Conservation (phyloP, 2,888 invertebrate species). For the Mycalesis mineus region DNA sequence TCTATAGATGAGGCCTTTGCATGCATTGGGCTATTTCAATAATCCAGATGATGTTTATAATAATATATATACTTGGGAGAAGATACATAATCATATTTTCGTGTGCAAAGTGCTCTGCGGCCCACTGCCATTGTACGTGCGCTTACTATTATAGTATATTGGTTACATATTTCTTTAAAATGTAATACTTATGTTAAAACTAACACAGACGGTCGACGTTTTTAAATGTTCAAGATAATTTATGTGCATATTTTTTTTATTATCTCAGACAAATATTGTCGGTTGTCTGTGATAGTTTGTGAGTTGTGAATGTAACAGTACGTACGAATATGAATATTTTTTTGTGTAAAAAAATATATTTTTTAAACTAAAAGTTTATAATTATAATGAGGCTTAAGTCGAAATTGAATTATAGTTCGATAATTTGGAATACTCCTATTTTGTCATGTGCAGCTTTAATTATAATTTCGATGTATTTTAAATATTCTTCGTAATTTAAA, state of each 20-base stretch:
- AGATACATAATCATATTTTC: too few species aligned
- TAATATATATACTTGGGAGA: too few species aligned
- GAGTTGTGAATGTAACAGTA: background rate
- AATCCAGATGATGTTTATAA: too few species aligned
- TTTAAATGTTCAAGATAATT: background rate
- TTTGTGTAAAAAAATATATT: background rate
- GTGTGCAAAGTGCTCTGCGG: background rate
- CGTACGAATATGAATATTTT: background rate
- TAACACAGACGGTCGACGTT: background rate
- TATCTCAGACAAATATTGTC: background rate
- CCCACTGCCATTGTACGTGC: background rate
- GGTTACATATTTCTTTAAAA: constrained; percentile 41
- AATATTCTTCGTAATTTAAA: background rate
- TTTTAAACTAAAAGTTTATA: background rate
- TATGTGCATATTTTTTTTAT: background rate
- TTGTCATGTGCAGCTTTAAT: background rate
- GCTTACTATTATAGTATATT: constrained; percentile 22
- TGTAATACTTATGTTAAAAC: constrained; percentile 33
- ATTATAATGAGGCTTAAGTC: background rate
- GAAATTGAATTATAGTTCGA: background rate
- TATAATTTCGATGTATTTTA: background rate
- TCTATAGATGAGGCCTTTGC: too few species aligned
- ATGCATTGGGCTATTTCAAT: too few species aligned
- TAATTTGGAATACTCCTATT: background rate
- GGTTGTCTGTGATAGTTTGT: background rate